Evolutionary conservation across 53 echinoderm and acorn worm species (phyloP), one percentile per base, ranked within the genome.

Genomic region (Actinopyga echinites): DNA sequence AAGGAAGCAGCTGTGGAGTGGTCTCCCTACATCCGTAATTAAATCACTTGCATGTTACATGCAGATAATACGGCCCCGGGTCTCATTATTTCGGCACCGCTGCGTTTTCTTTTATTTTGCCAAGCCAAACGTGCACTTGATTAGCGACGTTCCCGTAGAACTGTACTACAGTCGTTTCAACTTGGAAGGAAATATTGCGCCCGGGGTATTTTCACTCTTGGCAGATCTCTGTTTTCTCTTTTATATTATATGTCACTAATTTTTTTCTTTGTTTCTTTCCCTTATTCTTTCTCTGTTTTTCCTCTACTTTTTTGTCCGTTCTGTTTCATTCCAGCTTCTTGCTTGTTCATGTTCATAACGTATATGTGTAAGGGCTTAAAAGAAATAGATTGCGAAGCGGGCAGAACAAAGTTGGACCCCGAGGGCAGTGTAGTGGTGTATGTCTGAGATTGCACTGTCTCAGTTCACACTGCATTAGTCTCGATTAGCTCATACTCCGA

Each of bases 41-140:
- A 77, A 77, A 77, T 77, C 77, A 77, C 56, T 31, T 20, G 54
- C 55, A 56, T 77, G 77, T 77, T 30, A 77, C 77, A 55, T 77
- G 49, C 77, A 77, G 31, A 53, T 31, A 77, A 77, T 77, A 55
- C 77, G 54, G 77, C 77, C 77, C 55, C 32, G 56, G 77, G 77
- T 26, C 77, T 24, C 49, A 77, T 56, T 77, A 32, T 33, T 56
- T 56, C 77, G 56, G 55, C 56, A 43, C 54, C 28, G 30, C 20
- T 32, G 77, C 44, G 77, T 77, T 56, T 29, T 29, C 49, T 53
- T 28, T 12, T 13, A 55, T 30, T 45, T 21, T 53, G 30, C 37
- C 44, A 49, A 44, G 54, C 29, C 54, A 32, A 32, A 30, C 77
- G 56, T 77, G 77, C 28, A 31, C 45, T 32, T 56, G 77, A 77